Percentiles rank a stretch among this genome's conserved stretches.
These are phyloP conservation scores for Dastarcus helophoroides DNA, from an alignment of 2,888 invertebrate species.

Conservation along the genomic window DNA sequence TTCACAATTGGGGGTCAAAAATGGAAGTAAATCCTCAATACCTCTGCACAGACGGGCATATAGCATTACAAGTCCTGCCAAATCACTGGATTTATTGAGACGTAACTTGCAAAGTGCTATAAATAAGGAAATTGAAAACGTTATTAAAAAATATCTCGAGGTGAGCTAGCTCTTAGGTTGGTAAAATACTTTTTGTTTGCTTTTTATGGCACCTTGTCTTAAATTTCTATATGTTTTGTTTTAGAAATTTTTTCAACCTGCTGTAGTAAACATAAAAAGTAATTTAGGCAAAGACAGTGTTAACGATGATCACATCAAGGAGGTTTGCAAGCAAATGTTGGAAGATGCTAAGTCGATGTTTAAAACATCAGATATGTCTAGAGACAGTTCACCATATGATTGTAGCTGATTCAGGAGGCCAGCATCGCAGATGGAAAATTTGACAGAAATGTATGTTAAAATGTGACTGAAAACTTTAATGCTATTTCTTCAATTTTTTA, in stretches of 20 bases:
- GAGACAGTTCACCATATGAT: constrained; percentile 43
- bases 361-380: constrained; percentile 39
- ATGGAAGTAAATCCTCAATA: constrained; percentile 36
- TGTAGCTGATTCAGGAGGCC: constrained; percentile 34
- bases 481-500: too few relatives aligned
- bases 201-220: neutral
- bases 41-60: constrained; percentile 34
- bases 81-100: constrained; percentile 59
- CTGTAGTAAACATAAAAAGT: constrained; percentile 61
- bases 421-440: constrained; percentile 42
- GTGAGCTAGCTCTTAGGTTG: constrained; percentile 23
- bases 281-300: constrained; percentile 67
- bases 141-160: constrained; percentile 67
- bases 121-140: constrained; percentile 65
- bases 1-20: constrained; percentile 47
- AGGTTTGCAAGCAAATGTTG: constrained; percentile 65
- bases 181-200: neutral
- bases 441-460: constrained; percentile 33
- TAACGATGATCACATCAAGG: constrained; percentile 61
- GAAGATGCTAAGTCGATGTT: constrained; percentile 68
- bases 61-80: constrained; percentile 38
- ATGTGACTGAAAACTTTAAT: too few relatives aligned
- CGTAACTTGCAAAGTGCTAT: constrained; percentile 67
- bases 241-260: constrained; percentile 70
- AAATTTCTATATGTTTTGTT: constrained; percentile 6